Percentiles rank a stretch among this genome's conserved stretches.
phyloP scores from a whole-genome alignment of 1,140 invertebrate species.

The Drosophila pectinifera region DNA sequence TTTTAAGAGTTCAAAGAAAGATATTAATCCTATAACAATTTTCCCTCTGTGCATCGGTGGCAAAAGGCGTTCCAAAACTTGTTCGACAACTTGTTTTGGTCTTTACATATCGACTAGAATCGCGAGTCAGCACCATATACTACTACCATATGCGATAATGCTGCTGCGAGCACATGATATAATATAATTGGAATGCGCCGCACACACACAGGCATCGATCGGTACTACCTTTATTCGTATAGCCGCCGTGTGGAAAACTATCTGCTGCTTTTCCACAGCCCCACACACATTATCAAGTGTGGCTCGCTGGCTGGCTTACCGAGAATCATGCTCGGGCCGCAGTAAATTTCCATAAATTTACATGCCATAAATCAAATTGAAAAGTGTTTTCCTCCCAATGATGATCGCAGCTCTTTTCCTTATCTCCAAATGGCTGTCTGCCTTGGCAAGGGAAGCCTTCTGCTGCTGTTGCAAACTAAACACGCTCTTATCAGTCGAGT shows the following conservation, averaged over 20 bases:
- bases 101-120: conserved; percentile 77
- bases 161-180: conserved; percentile 76
- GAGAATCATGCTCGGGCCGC: conserved; percentile 49
- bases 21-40: not conserved
- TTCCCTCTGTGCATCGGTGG: conserved; percentile 24
- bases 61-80: conserved; percentile 74
- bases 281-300: conserved; percentile 63
- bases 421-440: conserved; percentile 60
- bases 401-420: conserved; percentile 44
- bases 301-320: conserved; percentile 32
- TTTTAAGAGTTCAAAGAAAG: not conserved
- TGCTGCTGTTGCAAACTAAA: conserved; percentile 62
- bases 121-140: conserved; percentile 62
- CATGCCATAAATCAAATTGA: conserved; percentile 80
- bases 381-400: conserved; percentile 62
- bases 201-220: conserved; percentile 15
- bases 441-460: conserved; percentile 22
- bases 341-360: conserved; percentile 82
- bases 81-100: conserved; percentile 78
- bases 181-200: conserved; percentile 79
- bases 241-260: conserved; percentile 27
- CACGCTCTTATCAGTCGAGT: conserved; percentile 62
- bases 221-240: conserved; percentile 5
- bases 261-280: conserved; percentile 59
- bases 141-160: conserved; percentile 76